Evolutionary conservation across 2,888 invertebrate genomes (phyloP).

Genomic region (Xylocampa areola): DNA sequence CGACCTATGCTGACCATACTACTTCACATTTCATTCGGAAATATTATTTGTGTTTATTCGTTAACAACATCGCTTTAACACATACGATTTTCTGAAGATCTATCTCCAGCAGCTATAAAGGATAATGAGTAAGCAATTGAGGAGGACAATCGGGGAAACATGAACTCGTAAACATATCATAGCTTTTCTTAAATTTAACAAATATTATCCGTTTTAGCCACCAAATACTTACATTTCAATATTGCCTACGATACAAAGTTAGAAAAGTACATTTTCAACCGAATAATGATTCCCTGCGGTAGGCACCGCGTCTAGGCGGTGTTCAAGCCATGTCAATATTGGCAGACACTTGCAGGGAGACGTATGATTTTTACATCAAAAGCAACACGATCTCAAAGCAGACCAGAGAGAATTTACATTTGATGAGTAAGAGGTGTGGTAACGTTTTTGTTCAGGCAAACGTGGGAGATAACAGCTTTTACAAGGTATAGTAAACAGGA

Average conservation of each 20-base stretch:
- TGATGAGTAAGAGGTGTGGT: slow-evolving; percentile 56
- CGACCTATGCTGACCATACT: not conserved
- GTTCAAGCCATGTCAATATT: slow-evolving; percentile 79
- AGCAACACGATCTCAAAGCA: slow-evolving; percentile 69
- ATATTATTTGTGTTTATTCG: too few relatives aligned
- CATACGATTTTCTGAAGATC: too few relatives aligned
- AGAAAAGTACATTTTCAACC: slow-evolving; percentile 22
- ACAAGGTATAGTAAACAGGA: slow-evolving; percentile 31
- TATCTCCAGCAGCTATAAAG: too few relatives aligned
- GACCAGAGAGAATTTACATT: slow-evolving; percentile 59
- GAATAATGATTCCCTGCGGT: slow-evolving; percentile 36
- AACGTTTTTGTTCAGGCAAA: slow-evolving; percentile 39
- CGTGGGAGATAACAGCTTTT: slow-evolving; percentile 26
- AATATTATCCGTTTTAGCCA: too few relatives aligned
- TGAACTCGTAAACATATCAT: too few relatives aligned
- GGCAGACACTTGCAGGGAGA: slow-evolving; percentile 73
- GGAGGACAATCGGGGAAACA: too few relatives aligned
- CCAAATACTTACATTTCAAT: not conserved
- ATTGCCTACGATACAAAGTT: not conserved
- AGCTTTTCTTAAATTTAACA: too few relatives aligned
- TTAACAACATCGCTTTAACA: too few relatives aligned
- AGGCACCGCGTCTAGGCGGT: slow-evolving; percentile 30
- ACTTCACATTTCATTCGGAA: too few relatives aligned
- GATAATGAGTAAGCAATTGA: too few relatives aligned
- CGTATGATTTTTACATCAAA: slow-evolving; percentile 86